Evolutionary conservation across 2,797 vertebrate species (phyloP).

Genomic region (Sciurus carolinensis): DNA sequence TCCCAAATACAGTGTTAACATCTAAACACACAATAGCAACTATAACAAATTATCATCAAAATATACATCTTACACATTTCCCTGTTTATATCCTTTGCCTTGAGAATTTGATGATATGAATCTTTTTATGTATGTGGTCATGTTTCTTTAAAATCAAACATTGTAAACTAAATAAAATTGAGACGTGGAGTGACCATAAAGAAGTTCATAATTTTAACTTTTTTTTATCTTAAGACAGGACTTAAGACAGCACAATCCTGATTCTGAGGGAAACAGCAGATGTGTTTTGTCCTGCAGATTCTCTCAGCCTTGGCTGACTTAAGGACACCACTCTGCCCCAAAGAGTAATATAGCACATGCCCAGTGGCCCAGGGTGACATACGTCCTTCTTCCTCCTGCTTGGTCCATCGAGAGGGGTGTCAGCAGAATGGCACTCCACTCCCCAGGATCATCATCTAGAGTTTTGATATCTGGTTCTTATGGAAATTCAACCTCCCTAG

Average conservation of each 20-base stretch:
- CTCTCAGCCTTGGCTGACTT: not conserved
- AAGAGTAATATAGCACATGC: not conserved
- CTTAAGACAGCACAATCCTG: not conserved
- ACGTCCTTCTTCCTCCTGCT: not conserved
- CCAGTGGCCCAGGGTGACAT: not conserved
- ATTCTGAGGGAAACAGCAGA: not conserved
- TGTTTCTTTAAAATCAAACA: slow-evolving; percentile 24
- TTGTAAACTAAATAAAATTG: not conserved
- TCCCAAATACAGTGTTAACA: not conserved
- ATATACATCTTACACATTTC: not conserved
- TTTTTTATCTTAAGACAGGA: not conserved
- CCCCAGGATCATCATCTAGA: not conserved
- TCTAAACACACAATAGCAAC: not conserved
- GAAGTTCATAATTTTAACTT: slow-evolving; percentile 42
- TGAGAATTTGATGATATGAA: slow-evolving; percentile 49
- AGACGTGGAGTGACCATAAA: not conserved
- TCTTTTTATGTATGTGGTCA: not conserved
- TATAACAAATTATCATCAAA: not conserved
- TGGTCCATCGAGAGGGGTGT: not conserved
- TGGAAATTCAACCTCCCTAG: not conserved
- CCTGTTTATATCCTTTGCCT: slow-evolving; percentile 44
- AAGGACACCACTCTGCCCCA: not conserved
- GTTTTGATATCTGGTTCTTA: not conserved
- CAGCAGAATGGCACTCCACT: not conserved
- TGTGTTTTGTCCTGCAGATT: not conserved